Percentiles rank a stretch among this genome's conserved stretches.
phyloP scores from a whole-genome alignment of 1,140 invertebrate genomes.

The Diabrotica undecimpunctata region DNA sequence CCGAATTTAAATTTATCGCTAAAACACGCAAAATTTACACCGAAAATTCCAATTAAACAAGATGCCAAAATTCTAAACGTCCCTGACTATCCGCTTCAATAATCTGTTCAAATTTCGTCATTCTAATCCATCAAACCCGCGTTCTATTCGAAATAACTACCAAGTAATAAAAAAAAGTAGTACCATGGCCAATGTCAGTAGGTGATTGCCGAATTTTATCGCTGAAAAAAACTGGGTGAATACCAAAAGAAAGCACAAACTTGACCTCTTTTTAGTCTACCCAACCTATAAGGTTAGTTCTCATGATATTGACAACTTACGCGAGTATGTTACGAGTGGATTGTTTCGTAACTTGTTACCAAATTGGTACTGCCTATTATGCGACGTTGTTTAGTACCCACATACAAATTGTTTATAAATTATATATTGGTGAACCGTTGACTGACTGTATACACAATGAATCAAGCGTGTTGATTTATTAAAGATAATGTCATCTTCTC shows the following conservation, averaged over 20 bases:
- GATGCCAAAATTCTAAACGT: neutral
- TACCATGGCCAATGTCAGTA: slow-evolving; percentile 18
- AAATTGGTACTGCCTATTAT: neutral
- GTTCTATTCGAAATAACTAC: neutral
- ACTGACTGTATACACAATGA: no score
- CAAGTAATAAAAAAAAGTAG: slow-evolving; percentile 1
- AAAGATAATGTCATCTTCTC: no score
- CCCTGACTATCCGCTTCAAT: neutral
- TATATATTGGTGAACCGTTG: no score
- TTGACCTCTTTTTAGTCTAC: neutral
- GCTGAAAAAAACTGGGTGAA: slow-evolving; percentile 1
- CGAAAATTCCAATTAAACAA: no score
- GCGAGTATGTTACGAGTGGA: neutral
- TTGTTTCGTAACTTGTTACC: neutral
- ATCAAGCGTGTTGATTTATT: no score
- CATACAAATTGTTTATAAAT: neutral
- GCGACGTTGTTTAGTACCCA: neutral
- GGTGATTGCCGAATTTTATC: slow-evolving; percentile 18
- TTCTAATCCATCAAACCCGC: neutral
- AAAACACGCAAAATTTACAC: no score
- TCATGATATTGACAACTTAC: neutral
- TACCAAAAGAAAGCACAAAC: slow-evolving; percentile 2
- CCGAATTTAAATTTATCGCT: no score
- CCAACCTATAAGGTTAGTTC: neutral
- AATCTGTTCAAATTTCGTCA: neutral